Conservation (phyloP, 1,140 invertebrate species). For the Drosophila burlai region DNA sequence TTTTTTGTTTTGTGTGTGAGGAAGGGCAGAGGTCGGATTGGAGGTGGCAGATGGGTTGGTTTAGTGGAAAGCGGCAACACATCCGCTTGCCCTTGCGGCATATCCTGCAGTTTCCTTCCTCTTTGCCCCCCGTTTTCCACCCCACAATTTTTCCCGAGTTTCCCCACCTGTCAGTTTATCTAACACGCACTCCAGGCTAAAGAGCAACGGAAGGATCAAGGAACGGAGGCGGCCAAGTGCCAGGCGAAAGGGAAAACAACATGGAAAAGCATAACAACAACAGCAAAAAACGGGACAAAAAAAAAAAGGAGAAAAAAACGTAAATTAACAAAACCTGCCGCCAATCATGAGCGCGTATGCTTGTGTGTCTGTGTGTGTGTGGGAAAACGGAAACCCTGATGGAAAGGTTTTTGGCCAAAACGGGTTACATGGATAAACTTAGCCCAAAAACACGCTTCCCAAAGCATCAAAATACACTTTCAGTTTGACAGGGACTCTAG, state of each 20-base stretch:
- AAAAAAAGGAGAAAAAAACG: conserved; percentile 51
- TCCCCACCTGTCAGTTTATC: conserved; percentile 70
- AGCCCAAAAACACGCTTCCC: not conserved
- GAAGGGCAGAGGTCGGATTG: conserved; percentile 16
- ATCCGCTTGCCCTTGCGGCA: conserved; percentile 79
- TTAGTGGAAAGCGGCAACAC: conserved; percentile 56
- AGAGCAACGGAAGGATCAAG: conserved; percentile 26
- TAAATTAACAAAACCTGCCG: conserved; percentile 79
- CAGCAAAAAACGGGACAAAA: conserved; percentile 7
- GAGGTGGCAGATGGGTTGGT: conserved; percentile 40
- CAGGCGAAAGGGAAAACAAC: conserved; percentile 23
- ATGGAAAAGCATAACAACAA: conserved; percentile 4
- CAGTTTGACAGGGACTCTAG: conserved; percentile 25
- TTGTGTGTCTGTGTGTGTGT: not conserved
- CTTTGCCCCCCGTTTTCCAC: not conserved
- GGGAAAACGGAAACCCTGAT: conserved; percentile 13
- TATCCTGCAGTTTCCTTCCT: conserved; percentile 72
- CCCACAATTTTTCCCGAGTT: conserved; percentile 1
- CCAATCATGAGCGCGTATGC: conserved; percentile 63
- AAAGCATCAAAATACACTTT: conserved; percentile 29
- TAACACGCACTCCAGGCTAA: conserved; percentile 71
- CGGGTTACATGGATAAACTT: conserved; percentile 19
- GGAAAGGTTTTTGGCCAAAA: conserved; percentile 2
- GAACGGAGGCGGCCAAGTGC: conserved; percentile 22
- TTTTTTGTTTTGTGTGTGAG: not conserved